Percentiles rank a stretch among this genome's conserved stretches.
phyloP scores from a whole-genome alignment of 2,888 invertebrate genomes.

The Agonopterix heracliana region DNA sequence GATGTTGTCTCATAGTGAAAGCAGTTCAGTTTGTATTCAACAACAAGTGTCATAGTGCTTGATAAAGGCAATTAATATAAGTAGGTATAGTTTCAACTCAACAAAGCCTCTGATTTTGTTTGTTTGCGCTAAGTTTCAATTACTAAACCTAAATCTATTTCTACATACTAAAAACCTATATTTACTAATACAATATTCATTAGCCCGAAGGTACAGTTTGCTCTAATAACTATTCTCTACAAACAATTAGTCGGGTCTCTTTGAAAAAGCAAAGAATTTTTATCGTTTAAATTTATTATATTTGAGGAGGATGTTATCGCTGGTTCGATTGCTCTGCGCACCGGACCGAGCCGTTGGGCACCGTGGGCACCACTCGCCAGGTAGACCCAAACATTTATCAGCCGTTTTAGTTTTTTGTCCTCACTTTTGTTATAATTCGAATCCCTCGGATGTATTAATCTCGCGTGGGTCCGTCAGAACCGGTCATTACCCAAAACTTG shows the following conservation, averaged over 20 bases:
- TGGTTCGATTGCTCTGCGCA: slow-evolving; percentile 41
- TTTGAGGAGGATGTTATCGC: slow-evolving; percentile 67
- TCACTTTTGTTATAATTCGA: slow-evolving; percentile 63
- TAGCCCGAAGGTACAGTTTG: slow-evolving; percentile 39
- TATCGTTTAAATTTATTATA: slow-evolving; percentile 71
- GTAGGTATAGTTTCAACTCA: too few species aligned
- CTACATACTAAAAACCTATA: too few species aligned
- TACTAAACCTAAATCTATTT: too few species aligned
- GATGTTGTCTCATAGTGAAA: too few species aligned
- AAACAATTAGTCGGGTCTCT: slow-evolving; percentile 65
- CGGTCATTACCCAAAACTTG: slow-evolving; percentile 70
- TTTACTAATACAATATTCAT: background rate
- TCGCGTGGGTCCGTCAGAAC: slow-evolving; percentile 62
- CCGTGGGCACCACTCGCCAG: slow-evolving; percentile 30
- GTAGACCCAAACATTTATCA: slow-evolving; percentile 66
- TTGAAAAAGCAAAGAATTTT: slow-evolving; percentile 55
- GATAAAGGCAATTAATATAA: too few species aligned
- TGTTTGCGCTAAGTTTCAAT: too few species aligned
- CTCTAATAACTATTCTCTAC: slow-evolving; percentile 59
- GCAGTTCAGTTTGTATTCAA: too few species aligned
- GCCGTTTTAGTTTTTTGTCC: slow-evolving; percentile 69
- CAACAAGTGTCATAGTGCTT: too few species aligned
- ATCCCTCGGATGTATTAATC: slow-evolving; percentile 73
- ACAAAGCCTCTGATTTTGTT: too few species aligned
- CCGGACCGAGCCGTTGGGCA: slow-evolving; percentile 37